A percentile compares a stretch with the other conserved stretches of the same genome.
Conservation (phyloP, 2,797 vertebrate genomes). For the Tragopan temminckii region DNA sequence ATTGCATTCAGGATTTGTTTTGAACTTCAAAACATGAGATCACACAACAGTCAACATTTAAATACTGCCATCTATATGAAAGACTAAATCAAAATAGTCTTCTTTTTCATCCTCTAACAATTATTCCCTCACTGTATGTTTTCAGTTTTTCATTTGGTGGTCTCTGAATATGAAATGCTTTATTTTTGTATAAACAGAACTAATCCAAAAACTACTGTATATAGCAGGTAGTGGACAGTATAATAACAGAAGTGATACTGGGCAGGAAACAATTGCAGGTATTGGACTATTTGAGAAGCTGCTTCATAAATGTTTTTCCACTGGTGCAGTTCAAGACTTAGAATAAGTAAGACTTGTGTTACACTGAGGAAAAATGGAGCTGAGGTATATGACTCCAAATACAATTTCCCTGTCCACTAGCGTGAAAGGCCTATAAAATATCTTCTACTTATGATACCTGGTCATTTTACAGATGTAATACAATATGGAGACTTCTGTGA, state of each 20-base stretch:
- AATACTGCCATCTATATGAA: conserved; percentile 43
- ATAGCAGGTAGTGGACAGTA: not conserved
- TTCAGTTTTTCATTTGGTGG: not conserved
- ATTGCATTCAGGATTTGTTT: conserved; percentile 73
- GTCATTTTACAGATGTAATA: not conserved
- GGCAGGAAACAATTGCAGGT: conserved; percentile 55
- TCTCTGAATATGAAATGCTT: not conserved
- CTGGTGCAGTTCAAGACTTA: not conserved
- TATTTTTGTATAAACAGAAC: not conserved
- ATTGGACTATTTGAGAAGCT: conserved; percentile 42
- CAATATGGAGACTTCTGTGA: not conserved
- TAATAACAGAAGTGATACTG: conserved; percentile 37
- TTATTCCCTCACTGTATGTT: conserved; percentile 27
- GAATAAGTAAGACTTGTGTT: not conserved
- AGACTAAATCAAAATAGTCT: conserved; percentile 40
- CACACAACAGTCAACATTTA: conserved; percentile 55
- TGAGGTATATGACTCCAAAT: not conserved
- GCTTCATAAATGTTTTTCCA: conserved; percentile 41
- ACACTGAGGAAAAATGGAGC: not conserved
- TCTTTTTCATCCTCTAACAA: conserved; percentile 39
- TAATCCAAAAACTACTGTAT: not conserved
- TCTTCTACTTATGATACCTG: not conserved
- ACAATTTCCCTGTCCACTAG: not conserved
- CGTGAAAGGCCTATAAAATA: too few relatives aligned
- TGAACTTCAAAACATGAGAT: conserved; percentile 67